Evolutionary conservation across 2,888 invertebrate genomes (phyloP).

Genomic region (Polydrusus cervinus): DNA sequence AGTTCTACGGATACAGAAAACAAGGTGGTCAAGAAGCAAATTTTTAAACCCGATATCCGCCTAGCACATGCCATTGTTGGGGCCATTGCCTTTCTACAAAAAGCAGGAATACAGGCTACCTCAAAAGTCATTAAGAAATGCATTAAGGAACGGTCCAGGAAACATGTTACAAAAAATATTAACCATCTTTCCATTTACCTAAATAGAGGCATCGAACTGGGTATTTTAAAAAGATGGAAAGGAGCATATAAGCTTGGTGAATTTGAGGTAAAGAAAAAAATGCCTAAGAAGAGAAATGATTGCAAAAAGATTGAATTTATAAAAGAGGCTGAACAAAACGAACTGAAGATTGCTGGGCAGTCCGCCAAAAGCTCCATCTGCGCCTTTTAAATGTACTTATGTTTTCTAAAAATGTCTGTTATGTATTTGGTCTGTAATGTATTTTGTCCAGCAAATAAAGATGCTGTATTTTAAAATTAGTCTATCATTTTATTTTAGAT

Average conservation of each 20-base stretch:
- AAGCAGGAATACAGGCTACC: slow-evolving; percentile 49
- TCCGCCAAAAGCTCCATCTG: slow-evolving; percentile 38
- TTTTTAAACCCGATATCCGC: slow-evolving; percentile 58
- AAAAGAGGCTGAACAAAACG: slow-evolving; percentile 8
- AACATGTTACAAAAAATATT: slow-evolving; percentile 42
- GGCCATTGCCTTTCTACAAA: slow-evolving; percentile 59
- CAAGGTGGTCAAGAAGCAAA: slow-evolving; percentile 11
- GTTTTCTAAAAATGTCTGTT: slow-evolving; percentile 20
- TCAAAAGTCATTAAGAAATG: slow-evolving; percentile 56
- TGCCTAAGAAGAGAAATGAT: slow-evolving; percentile 35
- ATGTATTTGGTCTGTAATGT: background rate
- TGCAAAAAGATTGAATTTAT: slow-evolving; percentile 20
- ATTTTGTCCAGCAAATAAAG: slow-evolving; percentile 5
- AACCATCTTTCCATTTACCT: slow-evolving; percentile 55
- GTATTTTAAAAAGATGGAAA: slow-evolving; percentile 56
- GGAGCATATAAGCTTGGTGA: slow-evolving; percentile 55
- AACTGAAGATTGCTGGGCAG: background rate
- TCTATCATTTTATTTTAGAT: background rate
- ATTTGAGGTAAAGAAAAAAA: slow-evolving; percentile 50
- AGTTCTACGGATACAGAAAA: background rate
- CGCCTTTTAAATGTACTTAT: slow-evolving; percentile 22
- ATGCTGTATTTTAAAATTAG: background rate
- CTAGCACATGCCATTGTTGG: slow-evolving; percentile 56
- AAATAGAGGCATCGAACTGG: slow-evolving; percentile 56
- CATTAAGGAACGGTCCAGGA: slow-evolving; percentile 56